Evolutionary conservation across 2,113 vertebrate genomes (phyloP).

Genomic region (Copsychus sechellarum): DNA sequence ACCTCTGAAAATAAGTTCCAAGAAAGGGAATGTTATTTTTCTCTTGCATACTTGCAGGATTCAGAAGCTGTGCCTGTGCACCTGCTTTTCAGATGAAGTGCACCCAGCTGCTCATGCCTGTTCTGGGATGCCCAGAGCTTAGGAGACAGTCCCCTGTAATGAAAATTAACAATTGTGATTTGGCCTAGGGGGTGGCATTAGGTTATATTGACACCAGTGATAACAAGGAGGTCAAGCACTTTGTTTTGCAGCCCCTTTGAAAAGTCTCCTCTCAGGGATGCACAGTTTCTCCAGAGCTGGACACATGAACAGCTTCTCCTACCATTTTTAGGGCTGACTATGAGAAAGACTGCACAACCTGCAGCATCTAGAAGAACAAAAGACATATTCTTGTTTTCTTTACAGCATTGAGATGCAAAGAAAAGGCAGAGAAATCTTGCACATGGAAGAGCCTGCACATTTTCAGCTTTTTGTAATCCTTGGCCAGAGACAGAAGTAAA

Average conservation of each 20-base stretch:
- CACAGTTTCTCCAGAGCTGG: not conserved
- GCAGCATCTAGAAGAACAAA: not conserved
- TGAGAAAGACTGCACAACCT: not conserved
- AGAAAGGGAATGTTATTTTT: conserved; percentile 60
- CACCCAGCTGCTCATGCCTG: not conserved
- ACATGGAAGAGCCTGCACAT: not conserved
- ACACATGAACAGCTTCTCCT: not conserved
- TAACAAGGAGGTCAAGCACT: not conserved
- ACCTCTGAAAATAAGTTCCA: conserved; percentile 23
- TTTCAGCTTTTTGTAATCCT: not conserved
- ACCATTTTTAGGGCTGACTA: not conserved
- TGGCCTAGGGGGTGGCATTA: not conserved
- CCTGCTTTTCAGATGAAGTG: not conserved
- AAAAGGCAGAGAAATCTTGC: not conserved
- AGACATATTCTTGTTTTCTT: not conserved
- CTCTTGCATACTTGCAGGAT: not conserved
- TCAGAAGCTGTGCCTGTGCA: not conserved
- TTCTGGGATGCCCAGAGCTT: not conserved
- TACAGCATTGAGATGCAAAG: not conserved
- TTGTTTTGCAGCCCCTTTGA: not conserved
- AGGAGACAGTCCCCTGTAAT: not conserved
- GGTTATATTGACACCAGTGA: not conserved
- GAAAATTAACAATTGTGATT: not conserved
- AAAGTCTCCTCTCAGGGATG: not conserved
- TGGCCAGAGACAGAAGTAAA: not conserved